phyloP scores from a whole-genome alignment of 1,140 invertebrate genomes.

The Drosophila willistoni region DNA sequence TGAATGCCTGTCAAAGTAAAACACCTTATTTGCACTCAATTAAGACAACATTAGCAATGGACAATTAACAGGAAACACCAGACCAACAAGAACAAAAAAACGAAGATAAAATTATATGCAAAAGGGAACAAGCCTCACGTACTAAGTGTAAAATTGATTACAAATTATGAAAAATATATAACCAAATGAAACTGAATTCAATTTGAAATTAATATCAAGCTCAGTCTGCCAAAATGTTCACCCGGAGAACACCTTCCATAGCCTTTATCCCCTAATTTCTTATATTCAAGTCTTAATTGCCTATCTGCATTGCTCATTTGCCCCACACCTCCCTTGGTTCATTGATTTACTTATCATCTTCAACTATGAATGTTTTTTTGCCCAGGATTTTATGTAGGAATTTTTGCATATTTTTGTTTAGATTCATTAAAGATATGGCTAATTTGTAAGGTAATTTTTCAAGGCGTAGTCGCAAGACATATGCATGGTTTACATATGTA shows the following conservation, averaged over 20 bases:
- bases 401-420: slow-evolving; percentile 47
- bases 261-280: not conserved
- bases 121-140: not conserved
- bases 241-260: not conserved
- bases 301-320: not conserved
- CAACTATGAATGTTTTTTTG: not conserved
- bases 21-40: slow-evolving; percentile 71
- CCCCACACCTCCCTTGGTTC: not conserved
- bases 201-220: not conserved
- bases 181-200: not conserved
- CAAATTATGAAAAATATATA: not conserved
- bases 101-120: not conserved
- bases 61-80: slow-evolving; percentile 35
- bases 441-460: slow-evolving; percentile 65
- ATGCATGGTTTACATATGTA: slow-evolving; percentile 18
- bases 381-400: slow-evolving; percentile 34
- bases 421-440: slow-evolving; percentile 42
- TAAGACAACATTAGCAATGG: slow-evolving; percentile 58
- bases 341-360: not conserved
- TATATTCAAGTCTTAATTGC: not conserved
- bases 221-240: not conserved
- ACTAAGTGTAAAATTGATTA: not conserved
- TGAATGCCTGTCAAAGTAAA: slow-evolving; percentile 53
- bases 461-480: slow-evolving; percentile 37
- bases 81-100: too few relatives aligned